Base-by-base conservation (phyloP, 2,797 vertebrate species). In the Gephyroberyx darwinii region DNA sequence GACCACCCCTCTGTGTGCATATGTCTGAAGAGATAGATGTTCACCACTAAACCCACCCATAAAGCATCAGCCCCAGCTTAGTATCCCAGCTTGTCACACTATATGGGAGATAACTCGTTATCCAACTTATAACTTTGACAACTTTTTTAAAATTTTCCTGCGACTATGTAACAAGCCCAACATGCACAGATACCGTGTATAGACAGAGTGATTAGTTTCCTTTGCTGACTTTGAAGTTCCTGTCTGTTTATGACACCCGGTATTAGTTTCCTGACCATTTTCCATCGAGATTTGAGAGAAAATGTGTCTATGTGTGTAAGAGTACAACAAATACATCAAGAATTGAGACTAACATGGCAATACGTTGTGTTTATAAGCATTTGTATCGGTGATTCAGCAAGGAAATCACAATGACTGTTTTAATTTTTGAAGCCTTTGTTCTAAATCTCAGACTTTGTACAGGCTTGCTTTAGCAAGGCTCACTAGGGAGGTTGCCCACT, bases 21-120 rank as follows among this genome's bases (percentile, higher is more conserved):
- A 69, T 69, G 60, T 82, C 50, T 61, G 22, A 77, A 53, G 48
- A 66, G 73, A 85, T 80, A 31, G 58, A 77, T 68, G 53, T 43
- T 47, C 48, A 37, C 16, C n/a, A 17, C 50, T 17, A 58, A 65
- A 9, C 31, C 61, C 52, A 9, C 47, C 47, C 0, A 2, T 60
- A 5, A 55, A 45, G 54, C 2, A 1, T 55, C 45, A 59, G 55
- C 13, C 66, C 71, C 61, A 66, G 53, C 47, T 43, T 13, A 53
- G 63, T n/a, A 4, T 1, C 58, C 58, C 13, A 2, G 58, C 41
- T 33, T 47, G 51, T 43, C 48, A 33, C 7, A 4, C 0, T 57
- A 14, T 73, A 6, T 22, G 47, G 31, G 5, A 41, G 7, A n/a
- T 8, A 58, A 35, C 9, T 47, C 16, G 65, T 50, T 41, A 55